phyloP scores from a whole-genome alignment of 2,113 vertebrate genomes.

The Notarius lentiginosus region DNA sequence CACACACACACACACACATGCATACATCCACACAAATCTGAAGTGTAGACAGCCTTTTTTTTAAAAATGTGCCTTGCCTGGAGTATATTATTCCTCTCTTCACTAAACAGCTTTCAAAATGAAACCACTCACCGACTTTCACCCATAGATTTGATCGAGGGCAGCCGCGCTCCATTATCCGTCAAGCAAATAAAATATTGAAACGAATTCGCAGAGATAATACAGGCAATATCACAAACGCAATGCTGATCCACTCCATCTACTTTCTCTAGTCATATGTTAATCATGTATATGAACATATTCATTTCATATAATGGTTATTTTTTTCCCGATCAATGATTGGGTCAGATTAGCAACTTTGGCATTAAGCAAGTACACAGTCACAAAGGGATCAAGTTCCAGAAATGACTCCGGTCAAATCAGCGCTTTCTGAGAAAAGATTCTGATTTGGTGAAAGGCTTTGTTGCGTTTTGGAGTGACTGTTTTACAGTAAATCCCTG shows the following conservation, averaged over 20 bases:
- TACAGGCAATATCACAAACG: conserved; percentile 38
- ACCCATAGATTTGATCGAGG: conserved; percentile 42
- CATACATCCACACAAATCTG: conserved; percentile 13
- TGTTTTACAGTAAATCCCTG: conserved; percentile 63
- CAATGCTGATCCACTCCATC: neutral
- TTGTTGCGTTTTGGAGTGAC: conserved; percentile 64
- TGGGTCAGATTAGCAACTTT: neutral
- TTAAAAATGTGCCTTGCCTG: conserved; percentile 29
- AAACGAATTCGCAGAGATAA: conserved; percentile 37
- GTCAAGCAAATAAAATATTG: conserved; percentile 46
- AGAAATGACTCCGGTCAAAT: conserved; percentile 68
- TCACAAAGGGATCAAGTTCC: conserved; percentile 56
- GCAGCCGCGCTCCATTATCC: conserved; percentile 38
- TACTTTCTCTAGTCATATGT: neutral
- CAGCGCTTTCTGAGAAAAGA: conserved; percentile 25
- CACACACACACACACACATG: conserved; percentile 1
- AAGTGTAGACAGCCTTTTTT: conserved; percentile 39
- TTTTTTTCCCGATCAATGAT: neutral
- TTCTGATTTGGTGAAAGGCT: conserved; percentile 60
- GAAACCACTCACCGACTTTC: conserved; percentile 44
- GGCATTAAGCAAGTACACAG: neutral
- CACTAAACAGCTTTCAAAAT: conserved; percentile 41
- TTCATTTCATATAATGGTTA: neutral
- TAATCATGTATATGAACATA: neutral
- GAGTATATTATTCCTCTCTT: conserved; percentile 48